Base-by-base conservation (phyloP, 2,888 invertebrate species). In the Galerucella nymphaeae region DNA sequence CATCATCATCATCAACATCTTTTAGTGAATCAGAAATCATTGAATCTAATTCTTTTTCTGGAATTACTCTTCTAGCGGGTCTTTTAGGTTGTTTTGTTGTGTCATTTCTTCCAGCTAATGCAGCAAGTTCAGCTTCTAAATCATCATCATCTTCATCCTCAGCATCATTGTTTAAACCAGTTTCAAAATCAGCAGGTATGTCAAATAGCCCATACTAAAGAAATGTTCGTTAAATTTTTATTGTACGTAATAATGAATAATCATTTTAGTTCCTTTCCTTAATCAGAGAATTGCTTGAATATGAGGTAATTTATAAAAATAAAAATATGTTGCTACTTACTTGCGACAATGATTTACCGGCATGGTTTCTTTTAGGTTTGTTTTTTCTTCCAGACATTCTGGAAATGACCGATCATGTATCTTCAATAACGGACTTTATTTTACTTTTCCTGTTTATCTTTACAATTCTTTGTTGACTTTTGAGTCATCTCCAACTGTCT, bases 61-160 rank as follows among this genome's bases (percentile, higher is more conserved):
- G 89, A n/a, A 89, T 81, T 0, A 89, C 84, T 75, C 85, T 87
- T 2, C 84, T 65, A 70, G 83, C 55, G 86, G 86, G 76, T 77
- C 76, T 81, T 80, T 75, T 76, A 45, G 69, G 74, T 62, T 66
- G 67, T 55, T 20, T 61, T 16, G 74, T 38, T n/a, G 45, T 23
- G 20, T 67, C 58, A 16, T 62, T 84, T 9, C 88, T 84, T 9
- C 88, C 86, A 77, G 87, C 88, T 72, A 96, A 89, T 0, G 93
- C 94, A 48, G 93, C 91, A 77, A 97, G 86, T 85, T 97, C 97
- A 0, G 95, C 96, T 85, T 97, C 97, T 76, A 97, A 87, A 83
- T 96, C 96, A 72, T 92, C 92, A 83, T 96, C 96, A 80, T 89
- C 88, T 0, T 86, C 90, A 74, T 88, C 88, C 80, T 90, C 90